phyloP scores from a whole-genome alignment of 2,113 vertebrate genomes.

The Poeciliopsis prolifica region DNA sequence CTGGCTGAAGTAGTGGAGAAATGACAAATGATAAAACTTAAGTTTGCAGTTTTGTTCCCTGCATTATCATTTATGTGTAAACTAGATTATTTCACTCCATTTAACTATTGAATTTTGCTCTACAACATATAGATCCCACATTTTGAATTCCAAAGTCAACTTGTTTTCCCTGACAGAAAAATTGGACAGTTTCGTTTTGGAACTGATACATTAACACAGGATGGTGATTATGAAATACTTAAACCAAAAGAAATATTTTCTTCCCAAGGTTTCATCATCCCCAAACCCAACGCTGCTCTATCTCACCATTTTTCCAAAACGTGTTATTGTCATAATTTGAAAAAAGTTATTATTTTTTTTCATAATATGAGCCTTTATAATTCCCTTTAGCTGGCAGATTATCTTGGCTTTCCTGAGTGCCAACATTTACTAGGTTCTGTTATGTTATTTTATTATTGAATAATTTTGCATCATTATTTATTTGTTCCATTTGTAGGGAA shows the following conservation, averaged over 20 bases:
- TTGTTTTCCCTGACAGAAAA: background rate
- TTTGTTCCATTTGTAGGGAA: background rate
- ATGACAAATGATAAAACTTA: too few species aligned
- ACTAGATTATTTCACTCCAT: background rate
- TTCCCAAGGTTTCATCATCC: too few species aligned
- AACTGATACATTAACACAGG: too few species aligned
- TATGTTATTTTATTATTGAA: background rate
- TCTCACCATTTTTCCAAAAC: background rate
- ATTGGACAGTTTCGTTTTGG: too few species aligned
- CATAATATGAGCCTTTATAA: too few species aligned
- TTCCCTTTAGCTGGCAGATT: background rate
- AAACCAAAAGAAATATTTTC: background rate
- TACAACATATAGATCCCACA: background rate
- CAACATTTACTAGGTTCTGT: background rate
- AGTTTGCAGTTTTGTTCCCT: too few species aligned
- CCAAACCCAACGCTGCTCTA: background rate
- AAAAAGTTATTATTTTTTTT: too few species aligned
- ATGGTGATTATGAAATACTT: background rate
- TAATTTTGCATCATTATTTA: background rate
- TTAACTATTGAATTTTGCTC: background rate
- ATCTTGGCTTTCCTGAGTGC: background rate
- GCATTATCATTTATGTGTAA: background rate
- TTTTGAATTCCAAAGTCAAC: background rate
- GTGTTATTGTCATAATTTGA: background rate
- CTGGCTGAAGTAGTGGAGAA: too few species aligned